Evolutionary conservation across 2,113 vertebrate genomes (phyloP).

Genomic region (Equus przewalskii): DNA sequence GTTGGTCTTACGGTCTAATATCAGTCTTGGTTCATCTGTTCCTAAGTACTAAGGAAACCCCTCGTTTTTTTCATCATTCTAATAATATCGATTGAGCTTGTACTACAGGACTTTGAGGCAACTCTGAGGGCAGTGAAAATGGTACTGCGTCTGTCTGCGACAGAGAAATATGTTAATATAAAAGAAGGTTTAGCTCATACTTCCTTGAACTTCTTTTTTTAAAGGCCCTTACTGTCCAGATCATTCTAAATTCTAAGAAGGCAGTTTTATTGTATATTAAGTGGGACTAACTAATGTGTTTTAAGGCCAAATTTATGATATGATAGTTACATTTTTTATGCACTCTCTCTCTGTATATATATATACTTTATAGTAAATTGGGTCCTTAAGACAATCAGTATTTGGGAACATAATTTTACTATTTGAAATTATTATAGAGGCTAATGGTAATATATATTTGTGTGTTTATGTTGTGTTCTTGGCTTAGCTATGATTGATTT

Average conservation of each 20-base stretch:
- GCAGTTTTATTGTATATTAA: conserved; percentile 2
- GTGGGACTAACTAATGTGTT: neutral
- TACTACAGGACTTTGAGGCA: neutral
- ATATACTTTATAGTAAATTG: neutral
- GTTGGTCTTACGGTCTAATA: neutral
- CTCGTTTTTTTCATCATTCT: neutral
- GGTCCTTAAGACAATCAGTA: neutral
- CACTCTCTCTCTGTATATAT: neutral
- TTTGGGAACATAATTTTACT: conserved; percentile 40
- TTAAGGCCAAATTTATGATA: conserved; percentile 16
- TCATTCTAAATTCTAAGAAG: conserved; percentile 30
- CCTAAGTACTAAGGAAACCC: neutral
- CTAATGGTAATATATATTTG: neutral
- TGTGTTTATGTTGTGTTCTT: conserved; percentile 41
- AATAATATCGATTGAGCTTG: neutral
- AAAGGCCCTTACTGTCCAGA: neutral
- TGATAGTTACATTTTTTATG: neutral
- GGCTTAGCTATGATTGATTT: conserved; percentile 35
- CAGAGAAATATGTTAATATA: neutral
- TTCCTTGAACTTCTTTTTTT: neutral
- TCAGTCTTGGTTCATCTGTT: neutral
- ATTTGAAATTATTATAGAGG: conserved; percentile 47
- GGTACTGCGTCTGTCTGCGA: neutral
- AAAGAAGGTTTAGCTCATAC: neutral
- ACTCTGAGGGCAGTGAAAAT: neutral